These are phyloP conservation scores for Cyclophora punctaria DNA, from an alignment of 2,888 invertebrate genomes.

Conservation along the genomic window DNA sequence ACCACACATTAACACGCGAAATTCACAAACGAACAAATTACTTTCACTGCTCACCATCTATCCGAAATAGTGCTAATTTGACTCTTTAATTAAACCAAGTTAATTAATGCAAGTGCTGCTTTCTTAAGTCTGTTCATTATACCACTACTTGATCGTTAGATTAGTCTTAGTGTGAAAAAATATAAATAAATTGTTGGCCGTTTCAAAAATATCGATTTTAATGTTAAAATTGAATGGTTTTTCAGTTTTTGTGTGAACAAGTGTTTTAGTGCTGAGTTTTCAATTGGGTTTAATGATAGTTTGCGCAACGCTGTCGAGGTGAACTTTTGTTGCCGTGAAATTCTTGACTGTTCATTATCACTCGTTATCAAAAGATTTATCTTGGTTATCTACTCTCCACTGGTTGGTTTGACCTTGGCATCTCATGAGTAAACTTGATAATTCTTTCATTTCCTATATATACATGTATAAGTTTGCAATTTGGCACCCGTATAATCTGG, in stretches of 20 bases:
- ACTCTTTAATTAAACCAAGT: conserved; percentile 16
- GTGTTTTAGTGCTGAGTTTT: conserved; percentile 23
- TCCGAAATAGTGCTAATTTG: conserved; percentile 19
- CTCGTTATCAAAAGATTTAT: conserved; percentile 40
- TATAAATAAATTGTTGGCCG: no score
- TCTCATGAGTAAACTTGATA: conserved; percentile 9
- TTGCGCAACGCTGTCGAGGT: conserved; percentile 22
- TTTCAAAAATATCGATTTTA: no score
- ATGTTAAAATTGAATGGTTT: neutral
- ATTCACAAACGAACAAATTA: conserved; percentile 23
- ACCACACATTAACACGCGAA: conserved; percentile 17
- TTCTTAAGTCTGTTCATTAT: no score
- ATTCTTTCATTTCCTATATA: no score
- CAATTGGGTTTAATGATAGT: conserved; percentile 28
- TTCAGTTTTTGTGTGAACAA: conserved; percentile 19
- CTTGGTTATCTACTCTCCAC: conserved; percentile 30
- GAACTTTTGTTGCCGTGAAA: conserved; percentile 25
- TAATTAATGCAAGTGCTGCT: conserved; percentile 14
- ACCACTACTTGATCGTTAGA: no score
- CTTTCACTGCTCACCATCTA: conserved; percentile 23
- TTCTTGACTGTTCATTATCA: conserved; percentile 28
- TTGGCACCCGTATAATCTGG: no score
- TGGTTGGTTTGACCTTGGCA: conserved; percentile 36
- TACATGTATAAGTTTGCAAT: no score
- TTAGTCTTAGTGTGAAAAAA: no score